Conservation (phyloP, 2,888 invertebrate genomes). For the Noctua janthina region DNA sequence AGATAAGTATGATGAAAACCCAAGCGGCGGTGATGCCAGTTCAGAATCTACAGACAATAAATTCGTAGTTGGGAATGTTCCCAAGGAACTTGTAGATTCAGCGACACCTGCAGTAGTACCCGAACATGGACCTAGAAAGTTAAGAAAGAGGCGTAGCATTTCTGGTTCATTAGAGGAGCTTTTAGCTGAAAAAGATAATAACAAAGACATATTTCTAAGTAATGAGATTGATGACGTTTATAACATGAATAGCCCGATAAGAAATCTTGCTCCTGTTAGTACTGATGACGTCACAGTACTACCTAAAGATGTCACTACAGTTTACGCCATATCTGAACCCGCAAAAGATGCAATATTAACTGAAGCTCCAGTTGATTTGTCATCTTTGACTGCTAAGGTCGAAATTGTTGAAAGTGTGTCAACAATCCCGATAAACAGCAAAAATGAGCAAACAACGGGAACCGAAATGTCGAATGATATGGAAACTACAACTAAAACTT, state of each 20-base stretch:
- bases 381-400: slow-evolving; percentile 68
- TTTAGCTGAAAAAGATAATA: slow-evolving; percentile 79
- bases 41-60: slow-evolving; percentile 83
- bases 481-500: slow-evolving; percentile 82
- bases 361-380: slow-evolving; percentile 53
- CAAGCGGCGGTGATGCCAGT: slow-evolving; percentile 69
- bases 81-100: slow-evolving; percentile 89
- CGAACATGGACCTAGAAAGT: slow-evolving; percentile 91
- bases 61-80: slow-evolving; percentile 92
- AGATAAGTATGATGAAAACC: slow-evolving; percentile 79
- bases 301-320: slow-evolving; percentile 76
- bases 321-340: slow-evolving; percentile 77
- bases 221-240: slow-evolving; percentile 87
- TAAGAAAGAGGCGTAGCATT: slow-evolving; percentile 81
- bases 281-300: slow-evolving; percentile 45
- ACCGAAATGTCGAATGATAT: slow-evolving; percentile 75
- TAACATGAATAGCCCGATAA: slow-evolving; percentile 67
- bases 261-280: slow-evolving; percentile 71
- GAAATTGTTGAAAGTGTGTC: slow-evolving; percentile 85
- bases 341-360: slow-evolving; percentile 66
- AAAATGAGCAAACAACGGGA: slow-evolving; percentile 73
- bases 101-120: slow-evolving; percentile 91
- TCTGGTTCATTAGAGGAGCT: slow-evolving; percentile 84
- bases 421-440: slow-evolving; percentile 80
- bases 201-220: slow-evolving; percentile 85